Evolutionary conservation across 92 coral and sea anemone species (phyloP).

Genomic region (Anthopleura xanthogrammica): DNA sequence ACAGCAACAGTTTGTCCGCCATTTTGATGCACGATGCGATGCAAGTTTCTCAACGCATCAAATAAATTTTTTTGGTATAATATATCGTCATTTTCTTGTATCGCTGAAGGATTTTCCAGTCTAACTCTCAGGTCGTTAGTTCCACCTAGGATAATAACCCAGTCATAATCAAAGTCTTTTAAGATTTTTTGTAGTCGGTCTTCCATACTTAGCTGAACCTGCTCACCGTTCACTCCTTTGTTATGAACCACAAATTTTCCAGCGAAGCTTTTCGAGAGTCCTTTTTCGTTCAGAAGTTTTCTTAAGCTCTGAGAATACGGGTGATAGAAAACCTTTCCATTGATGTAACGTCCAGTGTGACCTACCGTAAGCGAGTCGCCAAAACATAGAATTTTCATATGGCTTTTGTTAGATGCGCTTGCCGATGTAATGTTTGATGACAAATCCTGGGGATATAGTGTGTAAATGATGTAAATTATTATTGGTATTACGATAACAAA

Average conservation of each 20-base stretch:
- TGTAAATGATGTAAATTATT: not conserved
- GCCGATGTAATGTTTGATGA: not conserved
- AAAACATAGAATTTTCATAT: constrained; percentile 25
- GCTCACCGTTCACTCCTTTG: constrained; percentile 28
- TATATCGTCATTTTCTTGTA: not conserved
- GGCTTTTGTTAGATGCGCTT: not conserved
- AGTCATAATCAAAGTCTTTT: constrained; percentile 37
- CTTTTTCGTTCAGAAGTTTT: constrained; percentile 10
- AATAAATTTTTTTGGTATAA: constrained; percentile 27
- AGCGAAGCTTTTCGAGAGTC: not conserved
- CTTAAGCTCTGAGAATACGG: constrained; percentile 17
- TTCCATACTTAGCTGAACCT: constrained; percentile 11
- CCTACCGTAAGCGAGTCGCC: constrained; percentile 37
- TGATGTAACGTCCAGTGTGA: not conserved
- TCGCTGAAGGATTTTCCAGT: not conserved
- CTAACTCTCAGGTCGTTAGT: constrained; percentile 61
- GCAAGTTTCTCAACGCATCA: constrained; percentile 43
- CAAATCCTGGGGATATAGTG: not conserved
- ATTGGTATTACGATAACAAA: too few relatives aligned
- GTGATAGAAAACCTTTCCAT: constrained; percentile 1
- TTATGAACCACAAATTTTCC: constrained; percentile 8
- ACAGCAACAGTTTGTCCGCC: constrained; percentile 58
- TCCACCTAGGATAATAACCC: constrained; percentile 83
- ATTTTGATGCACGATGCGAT: constrained; percentile 34
- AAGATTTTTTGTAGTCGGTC: constrained; percentile 1